Conservation (phyloP, 2,797 vertebrate species). For the Micromesistius poutassou region DNA sequence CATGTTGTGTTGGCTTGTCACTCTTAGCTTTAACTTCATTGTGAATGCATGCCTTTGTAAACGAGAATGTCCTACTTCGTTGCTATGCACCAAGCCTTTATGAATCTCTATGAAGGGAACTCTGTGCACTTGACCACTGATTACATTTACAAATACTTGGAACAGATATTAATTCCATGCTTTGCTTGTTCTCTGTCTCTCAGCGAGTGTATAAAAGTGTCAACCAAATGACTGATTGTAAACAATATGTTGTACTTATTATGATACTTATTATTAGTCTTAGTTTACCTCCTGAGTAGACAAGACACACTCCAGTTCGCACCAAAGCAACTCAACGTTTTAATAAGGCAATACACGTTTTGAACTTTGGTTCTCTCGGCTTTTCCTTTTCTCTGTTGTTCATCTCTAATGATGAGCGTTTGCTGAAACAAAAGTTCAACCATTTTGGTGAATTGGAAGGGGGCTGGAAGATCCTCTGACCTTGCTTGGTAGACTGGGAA, state of each 20-base stretch:
- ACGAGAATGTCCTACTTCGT: too few species aligned
- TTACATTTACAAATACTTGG: too few species aligned
- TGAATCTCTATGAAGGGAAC: too few species aligned
- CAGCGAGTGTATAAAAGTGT: background rate
- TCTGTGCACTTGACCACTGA: too few species aligned
- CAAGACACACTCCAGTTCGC: background rate
- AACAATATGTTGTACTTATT: too few species aligned
- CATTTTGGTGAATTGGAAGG: too few species aligned
- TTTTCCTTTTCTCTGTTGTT: background rate
- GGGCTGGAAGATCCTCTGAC: background rate
- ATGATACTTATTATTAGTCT: background rate
- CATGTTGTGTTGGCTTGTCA: background rate
- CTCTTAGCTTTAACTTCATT: background rate
- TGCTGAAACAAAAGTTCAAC: background rate
- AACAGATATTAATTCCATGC: background rate
- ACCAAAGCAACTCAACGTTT: background rate
- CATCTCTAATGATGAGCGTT: background rate
- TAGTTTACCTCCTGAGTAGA: background rate
- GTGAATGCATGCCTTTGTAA: too few species aligned
- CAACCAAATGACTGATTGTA: background rate
- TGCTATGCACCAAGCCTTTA: too few species aligned
- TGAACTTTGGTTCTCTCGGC: background rate
- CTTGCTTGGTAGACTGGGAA: background rate
- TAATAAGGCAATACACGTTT: background rate
- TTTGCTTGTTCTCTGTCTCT: background rate